Percentiles rank a stretch among this genome's conserved stretches.
Evolutionary conservation across 92 coral and sea anemone species (phyloP).

Genomic region (Palythoa grandis): DNA sequence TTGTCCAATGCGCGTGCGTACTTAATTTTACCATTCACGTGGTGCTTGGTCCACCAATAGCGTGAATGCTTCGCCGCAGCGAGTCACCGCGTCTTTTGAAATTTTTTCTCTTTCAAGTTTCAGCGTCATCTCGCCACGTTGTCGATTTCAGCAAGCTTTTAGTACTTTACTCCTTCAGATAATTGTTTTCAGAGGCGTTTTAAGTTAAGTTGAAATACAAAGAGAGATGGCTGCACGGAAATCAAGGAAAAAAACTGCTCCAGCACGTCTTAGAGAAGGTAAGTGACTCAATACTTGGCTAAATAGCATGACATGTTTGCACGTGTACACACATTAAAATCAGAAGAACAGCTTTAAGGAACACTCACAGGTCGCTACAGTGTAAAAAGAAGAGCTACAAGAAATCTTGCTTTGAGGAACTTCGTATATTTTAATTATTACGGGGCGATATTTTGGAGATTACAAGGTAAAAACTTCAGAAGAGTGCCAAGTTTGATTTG

Average conservation of each 20-base stretch:
- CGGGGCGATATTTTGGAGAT: background rate
- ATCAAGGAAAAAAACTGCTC: slow-evolving; percentile 53
- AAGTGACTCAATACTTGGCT: slow-evolving; percentile 26
- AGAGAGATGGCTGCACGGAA: slow-evolving; percentile 50
- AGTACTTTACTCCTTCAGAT: background rate
- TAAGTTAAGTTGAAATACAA: slow-evolving; percentile 22
- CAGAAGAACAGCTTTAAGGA: slow-evolving; percentile 2
- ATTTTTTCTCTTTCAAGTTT: slow-evolving; percentile 16
- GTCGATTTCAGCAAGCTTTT: slow-evolving; percentile 26
- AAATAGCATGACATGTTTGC: slow-evolving; percentile 12
- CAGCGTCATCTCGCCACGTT: background rate
- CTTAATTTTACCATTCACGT: slow-evolving; percentile 7
- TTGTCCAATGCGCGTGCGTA: background rate
- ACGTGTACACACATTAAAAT: background rate
- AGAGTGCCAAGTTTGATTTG: background rate
- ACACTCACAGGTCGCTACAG: slow-evolving; percentile 11
- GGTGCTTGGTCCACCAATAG: slow-evolving; percentile 49
- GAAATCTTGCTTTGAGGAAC: slow-evolving; percentile 3
- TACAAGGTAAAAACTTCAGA: background rate
- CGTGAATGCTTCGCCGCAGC: slow-evolving; percentile 39
- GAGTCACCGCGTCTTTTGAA: slow-evolving; percentile 52
- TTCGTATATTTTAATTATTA: background rate
- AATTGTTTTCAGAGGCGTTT: background rate
- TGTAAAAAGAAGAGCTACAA: slow-evolving; percentile 9
- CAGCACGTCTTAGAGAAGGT: slow-evolving; percentile 57